Evolutionary conservation across 2,113 vertebrate genomes (phyloP).

Genomic region (Oxyruncus cristatus): DNA sequence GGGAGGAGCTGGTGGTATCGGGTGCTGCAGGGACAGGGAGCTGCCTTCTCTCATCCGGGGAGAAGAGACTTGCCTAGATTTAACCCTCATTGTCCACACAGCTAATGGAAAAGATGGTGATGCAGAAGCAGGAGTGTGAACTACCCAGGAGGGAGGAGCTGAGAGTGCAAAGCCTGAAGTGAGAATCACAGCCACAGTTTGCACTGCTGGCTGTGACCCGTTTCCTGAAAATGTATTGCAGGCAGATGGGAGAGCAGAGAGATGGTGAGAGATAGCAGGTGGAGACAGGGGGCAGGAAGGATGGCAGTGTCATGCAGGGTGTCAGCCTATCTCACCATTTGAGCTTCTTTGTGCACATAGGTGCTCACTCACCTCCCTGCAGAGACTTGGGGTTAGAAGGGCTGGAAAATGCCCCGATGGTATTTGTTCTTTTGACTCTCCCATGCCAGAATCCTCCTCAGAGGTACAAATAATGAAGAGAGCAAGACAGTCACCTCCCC

Average conservation of each 20-base stretch:
- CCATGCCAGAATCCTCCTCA: neutral
- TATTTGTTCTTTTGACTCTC: neutral
- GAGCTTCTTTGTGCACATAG: neutral
- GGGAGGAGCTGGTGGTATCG: fast-evolving
- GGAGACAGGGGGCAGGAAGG: neutral
- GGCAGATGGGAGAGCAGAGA: neutral
- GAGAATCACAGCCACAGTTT: neutral
- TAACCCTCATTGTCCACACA: neutral
- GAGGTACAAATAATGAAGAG: neutral
- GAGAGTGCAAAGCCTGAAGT: neutral
- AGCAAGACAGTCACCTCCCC: neutral
- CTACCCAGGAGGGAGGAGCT: neutral
- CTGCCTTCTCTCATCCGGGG: neutral
- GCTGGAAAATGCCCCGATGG: neutral
- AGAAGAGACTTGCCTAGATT: neutral
- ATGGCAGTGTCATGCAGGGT: neutral
- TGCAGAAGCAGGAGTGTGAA: neutral
- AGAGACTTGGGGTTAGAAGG: fast-evolving
- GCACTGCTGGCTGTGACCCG: neutral
- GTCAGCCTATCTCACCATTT: neutral
- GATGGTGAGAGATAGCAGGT: constrained; percentile 14
- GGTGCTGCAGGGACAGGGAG: neutral
- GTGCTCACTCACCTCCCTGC: fast-evolving
- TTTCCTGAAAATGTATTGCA: constrained; percentile 5
- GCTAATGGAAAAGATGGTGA: neutral